phyloP scores from a whole-genome alignment of 2,113 vertebrate genomes.

The Felis chaus region DNA sequence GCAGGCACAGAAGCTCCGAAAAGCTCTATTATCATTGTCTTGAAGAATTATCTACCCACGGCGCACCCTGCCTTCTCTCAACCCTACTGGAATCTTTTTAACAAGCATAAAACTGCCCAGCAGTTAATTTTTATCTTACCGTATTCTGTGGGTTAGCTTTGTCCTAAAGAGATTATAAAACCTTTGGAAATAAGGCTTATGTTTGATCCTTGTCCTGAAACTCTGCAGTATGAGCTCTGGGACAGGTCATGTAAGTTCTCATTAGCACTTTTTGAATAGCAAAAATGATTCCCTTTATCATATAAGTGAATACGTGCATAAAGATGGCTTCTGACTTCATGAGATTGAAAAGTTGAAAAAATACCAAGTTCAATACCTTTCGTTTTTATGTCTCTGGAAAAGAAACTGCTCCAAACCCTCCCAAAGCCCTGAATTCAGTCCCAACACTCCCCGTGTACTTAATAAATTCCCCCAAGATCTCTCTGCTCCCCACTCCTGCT shows the following conservation, averaged over 20 bases:
- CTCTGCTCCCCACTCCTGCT: too few species aligned
- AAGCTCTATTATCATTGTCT: neutral
- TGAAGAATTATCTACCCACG: neutral
- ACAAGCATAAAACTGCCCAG: neutral
- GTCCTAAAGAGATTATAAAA: neutral
- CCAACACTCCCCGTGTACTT: rapidly evolving
- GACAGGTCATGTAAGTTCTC: rapidly evolving
- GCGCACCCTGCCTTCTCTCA: neutral
- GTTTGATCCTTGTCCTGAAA: neutral
- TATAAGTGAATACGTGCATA: neutral
- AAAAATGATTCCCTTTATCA: neutral
- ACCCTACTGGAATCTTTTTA: neutral
- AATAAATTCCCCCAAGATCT: neutral
- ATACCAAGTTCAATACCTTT: neutral
- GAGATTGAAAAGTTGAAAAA: neutral
- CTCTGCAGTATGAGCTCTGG: neutral
- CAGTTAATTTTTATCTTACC: neutral
- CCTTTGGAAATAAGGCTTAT: neutral
- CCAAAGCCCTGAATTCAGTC: neutral
- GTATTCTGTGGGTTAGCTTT: neutral
- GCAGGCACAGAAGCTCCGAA: neutral
- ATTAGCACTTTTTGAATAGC: neutral
- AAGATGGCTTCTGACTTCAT: neutral
- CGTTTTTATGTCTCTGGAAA: neutral
- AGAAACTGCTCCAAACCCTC: neutral